Conservation (phyloP, 2,888 invertebrate species). For the Drosophila lutescens region DNA sequence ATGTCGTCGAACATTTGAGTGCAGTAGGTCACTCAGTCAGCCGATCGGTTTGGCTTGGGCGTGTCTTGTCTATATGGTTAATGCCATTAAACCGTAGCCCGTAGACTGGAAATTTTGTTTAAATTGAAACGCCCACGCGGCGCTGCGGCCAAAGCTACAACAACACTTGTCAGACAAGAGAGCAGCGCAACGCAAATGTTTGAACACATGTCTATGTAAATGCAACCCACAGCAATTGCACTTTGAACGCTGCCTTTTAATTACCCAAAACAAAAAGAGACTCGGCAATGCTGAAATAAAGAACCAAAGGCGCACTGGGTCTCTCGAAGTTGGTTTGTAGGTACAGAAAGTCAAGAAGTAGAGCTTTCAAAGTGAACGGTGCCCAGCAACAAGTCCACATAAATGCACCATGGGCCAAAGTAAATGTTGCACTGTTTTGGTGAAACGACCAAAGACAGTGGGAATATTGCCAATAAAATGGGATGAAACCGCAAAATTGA, state of each 20-base stretch:
- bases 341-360: conserved; percentile 39
- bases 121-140: conserved; percentile 70
- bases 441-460: not conserved
- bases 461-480: not conserved
- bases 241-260: conserved; percentile 76
- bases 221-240: conserved; percentile 72
- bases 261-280: conserved; percentile 59
- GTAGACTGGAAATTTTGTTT: conserved; percentile 61
- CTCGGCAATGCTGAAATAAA: conserved; percentile 22
- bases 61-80: conserved; percentile 46
- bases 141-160: conserved; percentile 20
- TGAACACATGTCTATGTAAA: conserved; percentile 65
- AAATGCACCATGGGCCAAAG: conserved; percentile 12
- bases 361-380: conserved; percentile 63
- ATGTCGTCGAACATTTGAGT: conserved; percentile 46
- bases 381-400: conserved; percentile 5
- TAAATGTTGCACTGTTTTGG: conserved; percentile 17
- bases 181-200: conserved; percentile 57
- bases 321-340: conserved; percentile 31
- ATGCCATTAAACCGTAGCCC: conserved; percentile 53
- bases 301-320: conserved; percentile 52
- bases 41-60: conserved; percentile 56
- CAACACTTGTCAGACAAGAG: conserved; percentile 47
- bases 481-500: not conserved
- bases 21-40: conserved; percentile 54